A percentile compares a stretch with the other conserved stretches of the same genome.
phyloP scores from a whole-genome alignment of 1,140 invertebrate genomes.

The Dolichoris vasculosae region DNA sequence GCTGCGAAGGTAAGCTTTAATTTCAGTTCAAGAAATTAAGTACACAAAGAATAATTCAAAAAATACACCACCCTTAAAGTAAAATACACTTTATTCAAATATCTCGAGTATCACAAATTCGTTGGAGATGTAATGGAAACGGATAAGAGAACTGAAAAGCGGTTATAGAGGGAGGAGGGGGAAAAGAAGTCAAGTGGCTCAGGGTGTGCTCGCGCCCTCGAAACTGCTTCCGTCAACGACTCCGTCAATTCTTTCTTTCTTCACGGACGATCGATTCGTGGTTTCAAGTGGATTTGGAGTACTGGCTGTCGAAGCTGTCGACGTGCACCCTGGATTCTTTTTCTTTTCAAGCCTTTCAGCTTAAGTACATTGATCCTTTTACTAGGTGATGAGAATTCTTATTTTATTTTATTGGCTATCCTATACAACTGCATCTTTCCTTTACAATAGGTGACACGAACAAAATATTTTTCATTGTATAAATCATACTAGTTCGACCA shows the following conservation, averaged over 20 bases:
- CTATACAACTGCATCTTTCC: not conserved
- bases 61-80: not conserved
- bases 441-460: not conserved
- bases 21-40: not conserved
- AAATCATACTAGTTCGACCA: too few relatives aligned
- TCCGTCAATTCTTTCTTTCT: not conserved
- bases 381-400: not conserved
- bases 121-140: constrained; percentile 35
- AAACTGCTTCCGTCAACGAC: constrained; percentile 29
- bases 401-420: not conserved
- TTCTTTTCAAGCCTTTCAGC: not conserved
- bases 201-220: constrained; percentile 4
- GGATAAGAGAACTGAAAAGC: constrained; percentile 26
- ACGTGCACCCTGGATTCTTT: not conserved
- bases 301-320: not conserved
- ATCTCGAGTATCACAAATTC: not conserved
- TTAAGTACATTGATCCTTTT: not conserved
- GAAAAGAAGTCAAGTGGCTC: constrained; percentile 29
- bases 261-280: constrained; percentile 32
- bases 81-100: constrained; percentile 41
- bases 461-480: too few relatives aligned
- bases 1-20: not conserved
- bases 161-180: not conserved
- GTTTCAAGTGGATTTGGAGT: constrained; percentile 33
- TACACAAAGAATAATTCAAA: not conserved